These are phyloP conservation scores for Piscicola geometra DNA, from an alignment of 2,888 invertebrate genomes.

Conservation along the genomic window DNA sequence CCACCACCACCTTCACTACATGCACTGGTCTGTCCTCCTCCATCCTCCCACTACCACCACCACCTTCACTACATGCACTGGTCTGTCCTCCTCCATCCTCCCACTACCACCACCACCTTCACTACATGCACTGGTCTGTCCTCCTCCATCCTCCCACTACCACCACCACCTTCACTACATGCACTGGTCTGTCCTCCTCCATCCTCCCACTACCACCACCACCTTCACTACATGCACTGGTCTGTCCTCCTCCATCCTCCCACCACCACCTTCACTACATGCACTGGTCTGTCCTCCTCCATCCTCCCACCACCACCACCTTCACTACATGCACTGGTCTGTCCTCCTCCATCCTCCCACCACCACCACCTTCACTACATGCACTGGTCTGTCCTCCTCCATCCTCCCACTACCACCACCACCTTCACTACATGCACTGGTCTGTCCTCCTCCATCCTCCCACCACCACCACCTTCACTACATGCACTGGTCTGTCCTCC, in stretches of 20 bases:
- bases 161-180: neutral
- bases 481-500: too few relatives aligned
- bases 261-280: neutral
- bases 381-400: constrained; percentile 46
- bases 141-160: neutral
- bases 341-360: neutral
- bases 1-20: neutral
- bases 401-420: neutral
- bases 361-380: neutral
- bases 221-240: too few relatives aligned
- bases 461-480: neutral
- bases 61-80: neutral
- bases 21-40: neutral
- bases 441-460: neutral
- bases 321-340: neutral
- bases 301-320: neutral
- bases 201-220: neutral
- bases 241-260: constrained; percentile 44
- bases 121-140: neutral
- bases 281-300: neutral
- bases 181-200: neutral
- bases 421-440: neutral
- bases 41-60: constrained; percentile 11
- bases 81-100: constrained; percentile 44
- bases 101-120: neutral